Conservation (phyloP, 2,113 vertebrate genomes). For the Buteo buteo region DNA sequence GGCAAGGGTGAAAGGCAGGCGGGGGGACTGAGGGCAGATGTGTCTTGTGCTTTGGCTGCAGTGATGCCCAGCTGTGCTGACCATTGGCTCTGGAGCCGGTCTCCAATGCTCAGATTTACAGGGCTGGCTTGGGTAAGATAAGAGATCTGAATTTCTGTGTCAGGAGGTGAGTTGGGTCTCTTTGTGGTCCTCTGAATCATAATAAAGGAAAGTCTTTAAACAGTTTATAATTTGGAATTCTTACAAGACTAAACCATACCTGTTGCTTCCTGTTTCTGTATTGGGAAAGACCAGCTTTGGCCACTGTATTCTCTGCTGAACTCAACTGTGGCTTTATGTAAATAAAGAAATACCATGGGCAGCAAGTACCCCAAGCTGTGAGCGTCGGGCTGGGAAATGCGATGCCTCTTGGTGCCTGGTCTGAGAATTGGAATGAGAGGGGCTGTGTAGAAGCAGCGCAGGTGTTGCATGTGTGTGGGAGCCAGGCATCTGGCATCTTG, state of each 20-base stretch:
- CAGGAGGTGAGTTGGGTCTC: accelerated
- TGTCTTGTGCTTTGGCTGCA: not conserved
- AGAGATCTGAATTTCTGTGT: not conserved
- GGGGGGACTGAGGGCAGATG: accelerated
- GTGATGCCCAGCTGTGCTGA: accelerated
- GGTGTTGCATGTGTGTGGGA: accelerated
- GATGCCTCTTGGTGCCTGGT: not conserved
- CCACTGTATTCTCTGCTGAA: not conserved
- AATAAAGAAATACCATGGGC: not conserved
- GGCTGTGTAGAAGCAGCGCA: accelerated
- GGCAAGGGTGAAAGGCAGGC: not conserved
- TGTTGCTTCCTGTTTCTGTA: not conserved
- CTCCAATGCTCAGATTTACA: not conserved
- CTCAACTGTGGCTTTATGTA: not conserved
- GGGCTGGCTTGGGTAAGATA: not conserved
- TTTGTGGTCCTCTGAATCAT: not conserved
- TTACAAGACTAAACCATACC: not conserved
- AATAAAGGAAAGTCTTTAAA: not conserved
- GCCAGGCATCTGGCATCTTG: not conserved
- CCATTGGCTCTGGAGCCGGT: not conserved
- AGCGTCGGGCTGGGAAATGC: accelerated
- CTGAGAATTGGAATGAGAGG: not conserved
- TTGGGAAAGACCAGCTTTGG: not conserved
- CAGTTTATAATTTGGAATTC: not conserved
- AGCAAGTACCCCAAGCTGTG: not conserved